Percentiles rank a stretch among this genome's conserved stretches.
These are phyloP conservation scores for Philereme vetulata DNA, from an alignment of 2,888 invertebrate species.

Conservation along the genomic window DNA sequence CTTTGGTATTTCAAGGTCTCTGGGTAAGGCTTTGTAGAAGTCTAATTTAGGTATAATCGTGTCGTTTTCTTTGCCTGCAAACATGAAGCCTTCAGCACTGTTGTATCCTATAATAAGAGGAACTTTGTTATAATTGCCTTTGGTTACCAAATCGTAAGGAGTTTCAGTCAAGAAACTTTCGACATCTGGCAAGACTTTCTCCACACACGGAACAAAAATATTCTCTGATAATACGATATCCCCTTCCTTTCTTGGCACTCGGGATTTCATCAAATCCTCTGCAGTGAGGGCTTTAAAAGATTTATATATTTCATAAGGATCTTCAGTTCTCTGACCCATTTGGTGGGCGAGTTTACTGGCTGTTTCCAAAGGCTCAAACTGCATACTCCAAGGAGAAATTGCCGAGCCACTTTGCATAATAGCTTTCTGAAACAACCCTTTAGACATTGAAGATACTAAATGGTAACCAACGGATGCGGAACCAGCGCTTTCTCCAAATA, in stretches of 20 bases:
- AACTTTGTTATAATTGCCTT: conserved; percentile 60
- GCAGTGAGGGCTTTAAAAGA: conserved; percentile 54
- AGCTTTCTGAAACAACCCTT: conserved; percentile 67
- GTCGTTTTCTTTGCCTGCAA: conserved; percentile 71
- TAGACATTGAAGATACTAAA: conserved; percentile 68
- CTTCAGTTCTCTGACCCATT: conserved; percentile 54
- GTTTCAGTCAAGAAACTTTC: conserved; percentile 60
- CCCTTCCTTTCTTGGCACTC: conserved; percentile 65
- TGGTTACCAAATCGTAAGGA: conserved; percentile 62
- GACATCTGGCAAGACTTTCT: conserved; percentile 50
- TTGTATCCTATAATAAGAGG: conserved; percentile 72
- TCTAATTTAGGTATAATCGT: conserved; percentile 61
- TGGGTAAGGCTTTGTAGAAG: conserved; percentile 60
- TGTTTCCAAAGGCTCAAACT: conserved; percentile 63
- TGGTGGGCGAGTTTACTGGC: conserved; percentile 60
- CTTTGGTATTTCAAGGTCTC: conserved; percentile 60
- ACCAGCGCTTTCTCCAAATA: conserved; percentile 78
- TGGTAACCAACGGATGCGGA: conserved; percentile 69
- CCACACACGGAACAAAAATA: conserved; percentile 72
- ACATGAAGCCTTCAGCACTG: conserved; percentile 70
- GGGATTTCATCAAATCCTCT: conserved; percentile 53
- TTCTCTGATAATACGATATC: conserved; percentile 69
- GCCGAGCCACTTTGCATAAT: conserved; percentile 75
- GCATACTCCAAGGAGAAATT: conserved; percentile 70
- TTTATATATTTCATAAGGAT: conserved; percentile 59